Conservation (phyloP, 2,888 invertebrate species). For the Lysandra coridon region DNA sequence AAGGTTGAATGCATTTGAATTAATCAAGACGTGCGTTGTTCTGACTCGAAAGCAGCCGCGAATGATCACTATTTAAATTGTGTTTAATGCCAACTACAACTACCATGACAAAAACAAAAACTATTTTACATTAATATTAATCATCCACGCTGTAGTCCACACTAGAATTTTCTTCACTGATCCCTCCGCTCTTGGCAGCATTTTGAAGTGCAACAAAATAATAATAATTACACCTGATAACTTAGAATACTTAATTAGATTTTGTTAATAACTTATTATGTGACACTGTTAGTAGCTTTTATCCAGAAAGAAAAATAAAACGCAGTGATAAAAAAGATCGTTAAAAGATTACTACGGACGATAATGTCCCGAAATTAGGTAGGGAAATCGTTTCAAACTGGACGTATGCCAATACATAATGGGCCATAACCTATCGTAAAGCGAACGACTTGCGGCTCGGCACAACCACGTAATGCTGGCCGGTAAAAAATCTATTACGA, state of each 20-base stretch:
- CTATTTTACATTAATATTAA: not conserved
- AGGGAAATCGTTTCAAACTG: not conserved
- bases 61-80: not conserved
- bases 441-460: not conserved
- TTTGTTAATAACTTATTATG: not conserved
- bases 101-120: not conserved
- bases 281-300: not conserved
- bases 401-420: constrained; percentile 7
- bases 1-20: constrained; percentile 40
- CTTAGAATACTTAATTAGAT: no score
- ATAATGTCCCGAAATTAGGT: not conserved
- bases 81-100: not conserved
- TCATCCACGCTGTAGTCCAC: no score
- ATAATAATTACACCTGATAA: no score
- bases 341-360: not conserved
- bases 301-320: not conserved
- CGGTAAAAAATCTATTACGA: not conserved
- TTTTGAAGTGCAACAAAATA: no score
- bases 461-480: not conserved
- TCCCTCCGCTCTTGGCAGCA: no score
- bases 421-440: constrained; percentile 19
- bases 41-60: not conserved
- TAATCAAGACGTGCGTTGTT: constrained; percentile 17
- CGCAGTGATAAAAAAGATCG: not conserved
- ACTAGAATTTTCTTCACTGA: no score